phyloP scores from a whole-genome alignment of 1,140 invertebrate species.

The Anagrus nilaparvatae region DNA sequence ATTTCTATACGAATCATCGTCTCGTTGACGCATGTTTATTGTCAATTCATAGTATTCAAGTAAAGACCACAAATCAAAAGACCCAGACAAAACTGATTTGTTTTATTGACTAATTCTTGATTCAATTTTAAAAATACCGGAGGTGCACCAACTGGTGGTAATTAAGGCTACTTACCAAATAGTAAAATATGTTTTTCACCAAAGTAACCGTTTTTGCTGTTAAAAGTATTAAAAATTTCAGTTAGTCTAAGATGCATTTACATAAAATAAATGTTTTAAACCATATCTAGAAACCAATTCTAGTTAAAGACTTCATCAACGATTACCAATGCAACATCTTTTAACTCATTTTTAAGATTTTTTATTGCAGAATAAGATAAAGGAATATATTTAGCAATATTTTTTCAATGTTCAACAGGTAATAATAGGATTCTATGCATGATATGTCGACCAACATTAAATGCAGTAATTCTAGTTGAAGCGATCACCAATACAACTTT shows the following conservation, averaged over 20 bases:
- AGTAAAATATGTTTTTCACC: constrained; percentile 17
- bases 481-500: constrained; percentile 16
- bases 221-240: constrained; percentile 19
- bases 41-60: no score
- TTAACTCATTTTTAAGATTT: constrained; percentile 16
- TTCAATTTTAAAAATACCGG: no score
- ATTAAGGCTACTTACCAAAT: constrained; percentile 25
- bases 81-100: no score
- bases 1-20: constrained; percentile 15
- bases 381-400: constrained; percentile 17
- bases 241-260: constrained; percentile 16
- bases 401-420: constrained; percentile 19
- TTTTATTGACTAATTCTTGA: no score
- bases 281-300: no score
- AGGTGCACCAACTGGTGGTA: constrained; percentile 20
- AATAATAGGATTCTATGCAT: constrained; percentile 22
- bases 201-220: constrained; percentile 19
- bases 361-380: constrained; percentile 21
- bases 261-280: constrained; percentile 20
- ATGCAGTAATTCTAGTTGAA: constrained; percentile 22
- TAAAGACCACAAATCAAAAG: no score
- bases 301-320: constrained; percentile 25
- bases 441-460: constrained; percentile 19
- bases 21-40: no score
- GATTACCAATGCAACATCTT: constrained; percentile 21